Conservation (phyloP, 2,888 invertebrate genomes). For the Aphodius granarius region DNA sequence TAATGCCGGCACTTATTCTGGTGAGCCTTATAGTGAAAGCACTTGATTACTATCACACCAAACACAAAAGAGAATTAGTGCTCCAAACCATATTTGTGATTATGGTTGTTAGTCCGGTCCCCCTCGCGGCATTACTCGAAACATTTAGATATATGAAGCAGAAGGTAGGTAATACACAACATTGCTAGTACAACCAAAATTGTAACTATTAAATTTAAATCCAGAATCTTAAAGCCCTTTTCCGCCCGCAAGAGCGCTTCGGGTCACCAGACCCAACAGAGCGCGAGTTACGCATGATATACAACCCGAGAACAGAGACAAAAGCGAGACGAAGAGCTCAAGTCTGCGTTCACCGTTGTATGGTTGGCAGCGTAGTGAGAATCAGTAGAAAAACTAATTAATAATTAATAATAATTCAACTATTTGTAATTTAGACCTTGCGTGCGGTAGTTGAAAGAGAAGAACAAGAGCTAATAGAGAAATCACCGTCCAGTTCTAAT, state of each 20-base stretch:
- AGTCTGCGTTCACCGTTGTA: constrained; percentile 28
- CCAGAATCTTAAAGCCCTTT: constrained; percentile 28
- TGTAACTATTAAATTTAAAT: neutral
- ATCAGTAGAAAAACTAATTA: neutral
- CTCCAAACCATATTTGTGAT: neutral
- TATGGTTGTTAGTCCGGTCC: constrained; percentile 19
- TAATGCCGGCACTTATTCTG: constrained; percentile 26
- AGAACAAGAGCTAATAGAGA: neutral
- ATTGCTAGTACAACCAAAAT: neutral
- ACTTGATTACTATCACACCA: neutral
- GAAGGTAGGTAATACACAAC: constrained; percentile 3
- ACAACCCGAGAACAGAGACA: constrained; percentile 32
- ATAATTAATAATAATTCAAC: neutral
- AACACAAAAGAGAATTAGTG: neutral
- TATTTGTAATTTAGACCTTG: neutral
- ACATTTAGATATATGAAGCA: constrained; percentile 23
- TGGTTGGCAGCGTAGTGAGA: constrained; percentile 24
- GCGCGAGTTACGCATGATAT: constrained; percentile 25
- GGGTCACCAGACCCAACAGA: constrained; percentile 30
- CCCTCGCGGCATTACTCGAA: constrained; percentile 23
- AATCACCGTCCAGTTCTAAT: neutral
- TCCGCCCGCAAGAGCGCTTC: constrained; percentile 30
- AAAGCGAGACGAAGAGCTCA: constrained; percentile 28
- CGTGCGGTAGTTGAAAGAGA: neutral
- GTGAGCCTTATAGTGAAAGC: constrained; percentile 10